These are phyloP conservation scores for Eilema griseolum DNA, from an alignment of 2,888 invertebrate genomes.

Conservation along the genomic window DNA sequence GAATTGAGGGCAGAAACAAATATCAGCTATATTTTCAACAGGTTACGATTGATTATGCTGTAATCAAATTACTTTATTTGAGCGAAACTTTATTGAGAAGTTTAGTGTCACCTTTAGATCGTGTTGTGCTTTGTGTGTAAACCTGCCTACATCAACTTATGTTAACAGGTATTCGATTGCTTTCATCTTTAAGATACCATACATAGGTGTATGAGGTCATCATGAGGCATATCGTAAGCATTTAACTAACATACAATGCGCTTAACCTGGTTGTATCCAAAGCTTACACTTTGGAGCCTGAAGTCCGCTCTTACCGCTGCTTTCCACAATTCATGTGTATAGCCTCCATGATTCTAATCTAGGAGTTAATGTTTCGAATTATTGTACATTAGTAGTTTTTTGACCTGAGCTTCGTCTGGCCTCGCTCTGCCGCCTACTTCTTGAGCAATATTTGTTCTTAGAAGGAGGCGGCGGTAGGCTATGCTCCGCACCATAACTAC, in stretches of 20 bases:
- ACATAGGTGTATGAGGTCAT: no score
- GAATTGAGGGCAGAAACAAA: not conserved
- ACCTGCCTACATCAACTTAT: not conserved
- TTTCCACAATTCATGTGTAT: slow-evolving; percentile 36
- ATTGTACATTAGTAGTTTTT: slow-evolving; percentile 39
- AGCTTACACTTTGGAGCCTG: no score
- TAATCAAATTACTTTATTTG: not conserved
- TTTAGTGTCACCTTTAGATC: not conserved
- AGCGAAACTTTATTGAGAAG: not conserved
- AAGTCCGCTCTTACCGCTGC: no score
- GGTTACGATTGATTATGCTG: not conserved
- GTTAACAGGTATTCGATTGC: not conserved
- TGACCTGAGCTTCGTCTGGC: no score
- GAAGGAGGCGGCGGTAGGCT: no score
- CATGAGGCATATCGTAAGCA: no score
- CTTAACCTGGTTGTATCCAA: no score
- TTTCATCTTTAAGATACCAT: not conserved
- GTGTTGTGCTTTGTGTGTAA: not conserved
- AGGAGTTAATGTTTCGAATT: slow-evolving; percentile 45
- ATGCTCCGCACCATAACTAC: no score
- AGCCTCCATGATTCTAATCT: slow-evolving; percentile 29
- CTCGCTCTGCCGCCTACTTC: no score
- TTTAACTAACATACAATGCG: not conserved
- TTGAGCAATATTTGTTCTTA: no score
- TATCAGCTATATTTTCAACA: not conserved